phyloP scores from a whole-genome alignment of 1,140 invertebrate species.

The Pogonognathellus flavescens region DNA sequence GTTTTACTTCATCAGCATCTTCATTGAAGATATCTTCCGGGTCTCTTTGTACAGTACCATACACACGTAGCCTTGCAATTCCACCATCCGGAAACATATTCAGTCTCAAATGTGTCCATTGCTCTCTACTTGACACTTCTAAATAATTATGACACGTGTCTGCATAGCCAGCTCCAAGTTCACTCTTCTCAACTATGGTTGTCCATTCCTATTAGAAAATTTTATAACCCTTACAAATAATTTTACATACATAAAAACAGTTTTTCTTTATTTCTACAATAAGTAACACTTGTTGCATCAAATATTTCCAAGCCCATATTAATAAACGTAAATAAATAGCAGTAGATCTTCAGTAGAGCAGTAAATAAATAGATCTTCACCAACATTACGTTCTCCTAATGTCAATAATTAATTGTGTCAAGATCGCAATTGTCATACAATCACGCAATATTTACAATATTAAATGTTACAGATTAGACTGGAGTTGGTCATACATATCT shows the following conservation, averaged over 20 bases:
- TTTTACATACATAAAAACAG: no score
- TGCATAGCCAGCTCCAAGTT: slow-evolving; percentile 74
- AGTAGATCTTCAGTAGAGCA: no score
- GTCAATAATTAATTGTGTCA: neutral
- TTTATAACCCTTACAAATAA: neutral
- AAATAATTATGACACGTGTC: slow-evolving; percentile 76
- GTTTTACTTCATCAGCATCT: neutral
- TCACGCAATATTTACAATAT: no score
- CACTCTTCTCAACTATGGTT: slow-evolving; percentile 74
- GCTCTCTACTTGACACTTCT: slow-evolving; percentile 70
- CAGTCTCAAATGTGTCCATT: slow-evolving; percentile 75
- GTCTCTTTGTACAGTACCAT: slow-evolving; percentile 73
- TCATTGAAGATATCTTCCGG: slow-evolving; percentile 65
- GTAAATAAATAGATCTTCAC: no score
- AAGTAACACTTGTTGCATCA: no score
- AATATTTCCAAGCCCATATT: no score
- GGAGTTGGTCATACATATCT: no score
- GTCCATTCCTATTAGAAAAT: slow-evolving; percentile 72
- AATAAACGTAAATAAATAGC: no score
- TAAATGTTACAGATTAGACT: no score
- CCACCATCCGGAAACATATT: slow-evolving; percentile 80
- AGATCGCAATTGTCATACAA: slow-evolving; percentile 5
- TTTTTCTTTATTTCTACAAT: neutral
- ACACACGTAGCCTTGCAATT: slow-evolving; percentile 77
- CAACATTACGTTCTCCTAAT: no score